These are phyloP conservation scores for Drepana arcuata DNA, from an alignment of 1,140 invertebrate species.

Conservation along the genomic window DNA sequence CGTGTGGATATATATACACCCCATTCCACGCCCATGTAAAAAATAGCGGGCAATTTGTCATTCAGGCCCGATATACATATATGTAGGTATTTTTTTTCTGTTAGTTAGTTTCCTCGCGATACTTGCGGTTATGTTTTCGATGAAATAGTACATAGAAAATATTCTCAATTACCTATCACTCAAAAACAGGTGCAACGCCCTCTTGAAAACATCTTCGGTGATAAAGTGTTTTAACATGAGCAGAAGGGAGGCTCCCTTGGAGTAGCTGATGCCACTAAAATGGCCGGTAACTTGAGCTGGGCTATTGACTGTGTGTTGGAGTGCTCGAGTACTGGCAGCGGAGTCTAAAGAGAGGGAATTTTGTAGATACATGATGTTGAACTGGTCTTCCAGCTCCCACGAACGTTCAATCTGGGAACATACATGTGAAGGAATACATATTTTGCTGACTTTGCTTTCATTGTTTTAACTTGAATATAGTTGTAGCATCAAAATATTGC, in stretches of 20 bases:
- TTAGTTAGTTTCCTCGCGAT: no score
- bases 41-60: no score
- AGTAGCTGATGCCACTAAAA: constrained; percentile 75
- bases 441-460: no score
- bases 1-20: no score
- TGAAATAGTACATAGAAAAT: no score
- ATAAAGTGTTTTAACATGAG: constrained; percentile 83
- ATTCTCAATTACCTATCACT: constrained; percentile 64
- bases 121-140: no score
- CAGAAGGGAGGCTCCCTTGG: constrained; percentile 78
- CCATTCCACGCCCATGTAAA: no score
- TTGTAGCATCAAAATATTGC: no score
- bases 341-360: constrained; percentile 44
- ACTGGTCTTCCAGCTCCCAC: constrained; percentile 46
- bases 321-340: constrained; percentile 29
- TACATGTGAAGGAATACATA: not conserved
- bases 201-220: constrained; percentile 75
- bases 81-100: no score
- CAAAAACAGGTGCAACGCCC: constrained; percentile 74
- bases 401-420: constrained; percentile 29
- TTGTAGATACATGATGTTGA: constrained; percentile 50
- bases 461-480: no score
- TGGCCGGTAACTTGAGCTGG: constrained; percentile 72
- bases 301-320: constrained; percentile 59
- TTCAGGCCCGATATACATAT: no score